phyloP scores from a whole-genome alignment of 2,113 vertebrate genomes.

The Corapipo altera region DNA sequence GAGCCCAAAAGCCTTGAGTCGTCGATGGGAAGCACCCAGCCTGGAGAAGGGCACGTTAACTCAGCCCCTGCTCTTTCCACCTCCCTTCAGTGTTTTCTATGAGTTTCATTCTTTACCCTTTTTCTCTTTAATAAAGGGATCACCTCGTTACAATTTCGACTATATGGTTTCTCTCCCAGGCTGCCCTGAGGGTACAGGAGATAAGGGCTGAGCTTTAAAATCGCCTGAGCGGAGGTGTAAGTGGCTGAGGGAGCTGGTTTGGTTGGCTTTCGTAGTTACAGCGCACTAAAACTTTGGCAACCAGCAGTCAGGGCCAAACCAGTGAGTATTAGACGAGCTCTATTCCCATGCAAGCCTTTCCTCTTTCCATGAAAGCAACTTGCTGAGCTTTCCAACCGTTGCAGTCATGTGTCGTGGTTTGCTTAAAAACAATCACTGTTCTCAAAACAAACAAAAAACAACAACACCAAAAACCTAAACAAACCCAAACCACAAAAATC shows the following conservation, averaged over 20 bases:
- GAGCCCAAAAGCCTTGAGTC: not conserved
- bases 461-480: not conserved
- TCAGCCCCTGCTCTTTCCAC: not conserved
- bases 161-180: not conserved
- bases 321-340: not conserved
- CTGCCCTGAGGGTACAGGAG: conserved; percentile 50
- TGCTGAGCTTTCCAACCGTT: conserved; percentile 4
- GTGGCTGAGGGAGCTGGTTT: conserved; percentile 27
- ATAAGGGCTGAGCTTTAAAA: conserved; percentile 47
- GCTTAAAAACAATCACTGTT: not conserved
- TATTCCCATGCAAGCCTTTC: not conserved
- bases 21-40: not conserved
- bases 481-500: not conserved
- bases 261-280: conserved; percentile 24
- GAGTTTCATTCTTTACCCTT: not conserved
- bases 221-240: not conserved
- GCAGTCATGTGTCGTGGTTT: not conserved
- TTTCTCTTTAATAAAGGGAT: not conserved
- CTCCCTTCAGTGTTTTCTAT: not conserved
- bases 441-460: not conserved
- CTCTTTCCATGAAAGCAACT: conserved; percentile 4
- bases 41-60: not conserved
- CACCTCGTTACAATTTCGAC: not conserved
- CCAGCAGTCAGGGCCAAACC: conserved; percentile 14
- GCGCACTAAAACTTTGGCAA: conserved; percentile 43